Evolutionary conservation across 2,888 invertebrate species (phyloP).

Genomic region (Bruchidius siliquastri): DNA sequence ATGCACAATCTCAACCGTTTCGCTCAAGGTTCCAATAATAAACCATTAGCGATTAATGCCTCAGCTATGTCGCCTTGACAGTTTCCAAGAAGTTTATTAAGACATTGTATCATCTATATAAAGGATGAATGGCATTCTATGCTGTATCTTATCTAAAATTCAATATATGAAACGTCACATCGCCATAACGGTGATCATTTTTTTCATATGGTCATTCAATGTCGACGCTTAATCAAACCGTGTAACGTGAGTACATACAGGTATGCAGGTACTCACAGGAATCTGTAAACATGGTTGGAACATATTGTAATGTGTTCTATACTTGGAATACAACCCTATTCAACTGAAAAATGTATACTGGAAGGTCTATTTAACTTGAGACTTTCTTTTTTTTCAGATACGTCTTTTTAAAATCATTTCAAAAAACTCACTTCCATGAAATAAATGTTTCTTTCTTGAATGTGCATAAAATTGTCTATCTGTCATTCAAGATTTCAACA

Average conservation of each 20-base stretch:
- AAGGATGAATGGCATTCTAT: background rate
- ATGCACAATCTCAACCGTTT: background rate
- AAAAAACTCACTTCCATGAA: too few relatives aligned
- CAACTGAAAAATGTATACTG: too few relatives aligned
- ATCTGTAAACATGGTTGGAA: background rate
- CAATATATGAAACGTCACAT: background rate
- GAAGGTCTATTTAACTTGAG: too few relatives aligned
- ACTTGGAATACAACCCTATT: background rate
- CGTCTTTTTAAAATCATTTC: too few relatives aligned
- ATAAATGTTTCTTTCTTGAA: too few relatives aligned
- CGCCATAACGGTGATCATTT: background rate
- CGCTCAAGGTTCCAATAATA: background rate
- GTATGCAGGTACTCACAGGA: background rate
- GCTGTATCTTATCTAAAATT: background rate
- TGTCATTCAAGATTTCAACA: too few relatives aligned
- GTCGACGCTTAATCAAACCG: background rate
- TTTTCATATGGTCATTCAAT: background rate
- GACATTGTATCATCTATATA: background rate
- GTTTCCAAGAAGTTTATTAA: background rate
- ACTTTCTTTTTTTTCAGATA: too few relatives aligned
- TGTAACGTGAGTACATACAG: background rate
- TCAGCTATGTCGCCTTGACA: background rate
- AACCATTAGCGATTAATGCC: background rate
- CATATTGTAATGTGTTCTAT: background rate
- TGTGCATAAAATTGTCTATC: too few relatives aligned